Conservation (phyloP, 2,888 invertebrate genomes). For the Leptinotarsa tumamoca region DNA sequence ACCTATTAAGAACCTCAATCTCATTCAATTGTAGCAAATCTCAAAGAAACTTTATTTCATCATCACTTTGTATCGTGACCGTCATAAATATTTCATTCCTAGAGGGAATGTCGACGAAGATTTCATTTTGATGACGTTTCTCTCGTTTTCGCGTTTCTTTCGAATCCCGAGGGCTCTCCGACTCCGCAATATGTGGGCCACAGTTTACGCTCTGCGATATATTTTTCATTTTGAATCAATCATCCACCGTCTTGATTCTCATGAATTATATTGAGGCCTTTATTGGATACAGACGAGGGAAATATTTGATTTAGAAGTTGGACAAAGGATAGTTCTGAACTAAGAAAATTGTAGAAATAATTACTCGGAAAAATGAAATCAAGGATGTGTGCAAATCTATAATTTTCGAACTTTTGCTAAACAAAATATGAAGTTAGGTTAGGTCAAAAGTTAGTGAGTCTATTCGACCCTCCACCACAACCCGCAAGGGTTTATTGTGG, state of each 20-base stretch:
- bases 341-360: too few species aligned
- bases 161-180: conserved; percentile 13
- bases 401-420: too few species aligned
- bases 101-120: background rate
- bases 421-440: too few species aligned
- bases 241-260: background rate
- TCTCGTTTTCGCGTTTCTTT: conserved; percentile 8
- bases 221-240: conserved; percentile 13
- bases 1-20: too few species aligned
- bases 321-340: background rate
- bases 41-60: too few species aligned
- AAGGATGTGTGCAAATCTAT: too few species aligned
- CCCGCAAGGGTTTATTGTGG: too few species aligned
- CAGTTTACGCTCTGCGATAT: conserved; percentile 2
- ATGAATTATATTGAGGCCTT: conserved; percentile 9
- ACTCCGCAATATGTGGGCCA: conserved; percentile 7
- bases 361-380: too few species aligned
- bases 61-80: background rate
- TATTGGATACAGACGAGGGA: background rate
- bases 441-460: too few species aligned
- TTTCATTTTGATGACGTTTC: conserved; percentile 17
- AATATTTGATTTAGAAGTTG: background rate
- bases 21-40: too few species aligned
- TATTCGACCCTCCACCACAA: too few species aligned
- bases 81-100: conserved; percentile 12